Conservation (phyloP, 1,140 invertebrate genomes). For the Ceratitis capitata region DNA sequence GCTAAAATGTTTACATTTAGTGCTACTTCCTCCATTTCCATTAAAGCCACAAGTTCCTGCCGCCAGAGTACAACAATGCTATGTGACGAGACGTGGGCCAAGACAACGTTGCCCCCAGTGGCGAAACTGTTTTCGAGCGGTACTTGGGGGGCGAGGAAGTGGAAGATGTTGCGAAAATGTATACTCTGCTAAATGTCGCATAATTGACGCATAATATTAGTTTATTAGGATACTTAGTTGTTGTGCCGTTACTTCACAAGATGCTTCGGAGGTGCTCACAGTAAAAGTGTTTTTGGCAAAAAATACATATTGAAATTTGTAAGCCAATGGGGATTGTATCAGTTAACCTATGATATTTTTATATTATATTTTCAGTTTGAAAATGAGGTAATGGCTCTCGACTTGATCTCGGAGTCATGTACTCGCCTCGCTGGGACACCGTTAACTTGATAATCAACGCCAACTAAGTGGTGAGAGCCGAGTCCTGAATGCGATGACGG, state of each 20-base stretch:
- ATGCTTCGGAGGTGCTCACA: background rate
- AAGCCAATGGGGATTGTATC: background rate
- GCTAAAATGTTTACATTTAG: slow-evolving; percentile 27
- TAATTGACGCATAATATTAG: slow-evolving; percentile 40
- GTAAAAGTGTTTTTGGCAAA: background rate
- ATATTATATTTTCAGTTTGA: too few relatives aligned
- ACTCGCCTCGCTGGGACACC: too few relatives aligned
- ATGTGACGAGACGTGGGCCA: background rate
- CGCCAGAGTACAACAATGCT: background rate
- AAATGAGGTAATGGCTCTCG: too few relatives aligned
- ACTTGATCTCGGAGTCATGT: too few relatives aligned
- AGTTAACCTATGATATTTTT: too few relatives aligned
- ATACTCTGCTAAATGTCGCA: slow-evolving; percentile 33
- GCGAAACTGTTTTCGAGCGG: background rate
- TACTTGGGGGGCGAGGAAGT: background rate
- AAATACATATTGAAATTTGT: background rate
- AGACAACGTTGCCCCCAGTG: background rate
- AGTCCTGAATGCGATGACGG: too few relatives aligned
- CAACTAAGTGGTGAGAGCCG: too few relatives aligned
- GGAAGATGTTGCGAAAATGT: background rate
- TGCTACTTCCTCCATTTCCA: background rate
- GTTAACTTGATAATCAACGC: too few relatives aligned
- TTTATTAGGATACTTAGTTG: slow-evolving; percentile 1
- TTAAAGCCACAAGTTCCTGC: slow-evolving; percentile 25
- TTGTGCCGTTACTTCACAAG: background rate